These are phyloP conservation scores for Heliconius eleuchia DNA, from an alignment of 1,140 invertebrate genomes.

Conservation along the genomic window DNA sequence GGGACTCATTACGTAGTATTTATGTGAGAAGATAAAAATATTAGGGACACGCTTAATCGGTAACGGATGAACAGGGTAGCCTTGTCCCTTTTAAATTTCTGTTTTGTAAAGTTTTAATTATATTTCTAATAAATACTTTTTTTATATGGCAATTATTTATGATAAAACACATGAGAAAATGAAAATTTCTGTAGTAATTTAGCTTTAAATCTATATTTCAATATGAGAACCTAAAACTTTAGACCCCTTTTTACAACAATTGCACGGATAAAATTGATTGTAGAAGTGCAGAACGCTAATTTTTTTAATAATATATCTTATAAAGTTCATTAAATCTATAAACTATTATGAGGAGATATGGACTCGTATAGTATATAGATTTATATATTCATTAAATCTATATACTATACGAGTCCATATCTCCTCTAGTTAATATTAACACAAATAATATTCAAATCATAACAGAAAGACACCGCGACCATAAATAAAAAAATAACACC, in stretches of 20 bases:
- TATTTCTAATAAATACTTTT: slow-evolving; percentile 41
- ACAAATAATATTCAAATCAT: not conserved
- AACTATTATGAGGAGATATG: too few relatives aligned
- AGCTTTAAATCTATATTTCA: too few relatives aligned
- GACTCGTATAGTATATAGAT: too few relatives aligned
- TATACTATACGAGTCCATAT: too few relatives aligned
- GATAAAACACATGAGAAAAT: not conserved
- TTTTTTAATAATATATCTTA: too few relatives aligned
- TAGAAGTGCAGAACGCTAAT: too few relatives aligned
- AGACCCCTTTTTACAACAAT: too few relatives aligned
- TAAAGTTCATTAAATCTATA: too few relatives aligned
- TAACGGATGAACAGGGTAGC: slow-evolving; percentile 68
- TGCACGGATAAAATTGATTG: too few relatives aligned
- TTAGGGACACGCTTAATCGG: slow-evolving; percentile 78
- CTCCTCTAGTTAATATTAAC: not conserved
- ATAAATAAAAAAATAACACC: slow-evolving; percentile 23
- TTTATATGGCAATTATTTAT: slow-evolving; percentile 19
- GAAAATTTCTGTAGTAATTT: too few relatives aligned
- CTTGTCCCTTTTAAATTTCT: slow-evolving; percentile 46
- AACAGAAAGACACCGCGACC: not conserved
- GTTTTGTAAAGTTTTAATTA: slow-evolving; percentile 36
- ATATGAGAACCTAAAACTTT: too few relatives aligned
- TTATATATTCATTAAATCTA: too few relatives aligned
- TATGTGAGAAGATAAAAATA: slow-evolving; percentile 80
- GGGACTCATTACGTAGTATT: slow-evolving; percentile 77